Percentiles rank a stretch among this genome's conserved stretches.
Evolutionary conservation across 1,140 invertebrate species (phyloP).

Genomic region (Drosophila novamexicana): DNA sequence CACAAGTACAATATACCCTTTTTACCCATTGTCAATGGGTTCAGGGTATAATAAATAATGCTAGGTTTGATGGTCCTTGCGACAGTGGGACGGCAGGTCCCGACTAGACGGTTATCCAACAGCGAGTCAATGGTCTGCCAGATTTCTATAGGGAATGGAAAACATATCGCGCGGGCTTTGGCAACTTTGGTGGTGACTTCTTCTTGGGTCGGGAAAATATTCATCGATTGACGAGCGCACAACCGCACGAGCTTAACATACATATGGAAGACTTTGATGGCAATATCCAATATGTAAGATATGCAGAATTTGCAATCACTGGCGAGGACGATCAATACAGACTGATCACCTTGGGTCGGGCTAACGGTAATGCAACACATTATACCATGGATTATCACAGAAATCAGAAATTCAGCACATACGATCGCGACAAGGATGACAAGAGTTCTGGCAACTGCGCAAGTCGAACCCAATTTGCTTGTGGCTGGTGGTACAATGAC

Average conservation of each 20-base stretch:
- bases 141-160: too few relatives aligned
- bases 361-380: background rate
- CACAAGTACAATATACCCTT: too few relatives aligned
- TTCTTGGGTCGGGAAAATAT: conserved; percentile 7
- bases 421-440: background rate
- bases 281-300: background rate
- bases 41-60: too few relatives aligned
- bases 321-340: background rate
- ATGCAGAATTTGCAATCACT: background rate
- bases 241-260: background rate
- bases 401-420: background rate
- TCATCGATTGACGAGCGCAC: conserved; percentile 6
- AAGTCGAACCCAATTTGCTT: background rate
- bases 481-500: background rate
- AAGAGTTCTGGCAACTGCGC: background rate
- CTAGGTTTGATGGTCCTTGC: too few relatives aligned
- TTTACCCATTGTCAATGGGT: too few relatives aligned
- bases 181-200: background rate
- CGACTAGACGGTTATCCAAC: background rate
- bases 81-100: background rate
- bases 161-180: too few relatives aligned
- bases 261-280: background rate
- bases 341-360: background rate
- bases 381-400: background rate
- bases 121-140: too few relatives aligned